Conservation (phyloP, 2,888 invertebrate species). For the Ypsolopha scabrella region DNA sequence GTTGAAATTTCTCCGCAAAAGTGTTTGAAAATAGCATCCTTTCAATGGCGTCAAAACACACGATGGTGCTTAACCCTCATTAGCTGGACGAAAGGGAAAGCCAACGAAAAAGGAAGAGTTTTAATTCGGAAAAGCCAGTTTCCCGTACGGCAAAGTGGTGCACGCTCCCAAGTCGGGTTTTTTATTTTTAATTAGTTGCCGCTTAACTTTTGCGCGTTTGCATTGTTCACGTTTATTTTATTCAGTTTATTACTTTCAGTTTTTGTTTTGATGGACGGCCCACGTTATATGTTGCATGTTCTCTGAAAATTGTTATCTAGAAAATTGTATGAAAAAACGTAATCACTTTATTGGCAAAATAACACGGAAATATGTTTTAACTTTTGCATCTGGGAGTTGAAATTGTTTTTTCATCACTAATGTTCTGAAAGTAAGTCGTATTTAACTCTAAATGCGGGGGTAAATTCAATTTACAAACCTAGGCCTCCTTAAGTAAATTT, state of each 20-base stretch:
- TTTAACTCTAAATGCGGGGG: too few relatives aligned
- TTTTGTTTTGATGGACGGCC: slow-evolving; percentile 22
- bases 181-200: slow-evolving; percentile 61
- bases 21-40: slow-evolving; percentile 21
- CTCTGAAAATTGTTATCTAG: neutral
- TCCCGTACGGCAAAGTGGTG: slow-evolving; percentile 34
- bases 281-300: slow-evolving; percentile 11
- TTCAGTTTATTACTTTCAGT: slow-evolving; percentile 19
- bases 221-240: slow-evolving; percentile 34
- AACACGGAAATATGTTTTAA: too few relatives aligned
- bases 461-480: too few relatives aligned
- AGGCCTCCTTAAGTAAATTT: too few relatives aligned
- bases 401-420: too few relatives aligned
- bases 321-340: neutral
- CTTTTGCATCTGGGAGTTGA: too few relatives aligned
- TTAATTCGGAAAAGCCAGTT: slow-evolving; percentile 50
- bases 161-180: slow-evolving; percentile 19
- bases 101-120: slow-evolving; percentile 46
- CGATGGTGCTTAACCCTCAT: slow-evolving; percentile 49
- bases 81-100: slow-evolving; percentile 54
- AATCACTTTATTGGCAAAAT: too few relatives aligned
- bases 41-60: slow-evolving; percentile 30
- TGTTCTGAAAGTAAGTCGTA: too few relatives aligned
- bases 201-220: slow-evolving; percentile 48
- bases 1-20: slow-evolving; percentile 9